These are phyloP conservation scores for Cephus nigrinus DNA, from an alignment of 2,888 invertebrate species.

Conservation along the genomic window DNA sequence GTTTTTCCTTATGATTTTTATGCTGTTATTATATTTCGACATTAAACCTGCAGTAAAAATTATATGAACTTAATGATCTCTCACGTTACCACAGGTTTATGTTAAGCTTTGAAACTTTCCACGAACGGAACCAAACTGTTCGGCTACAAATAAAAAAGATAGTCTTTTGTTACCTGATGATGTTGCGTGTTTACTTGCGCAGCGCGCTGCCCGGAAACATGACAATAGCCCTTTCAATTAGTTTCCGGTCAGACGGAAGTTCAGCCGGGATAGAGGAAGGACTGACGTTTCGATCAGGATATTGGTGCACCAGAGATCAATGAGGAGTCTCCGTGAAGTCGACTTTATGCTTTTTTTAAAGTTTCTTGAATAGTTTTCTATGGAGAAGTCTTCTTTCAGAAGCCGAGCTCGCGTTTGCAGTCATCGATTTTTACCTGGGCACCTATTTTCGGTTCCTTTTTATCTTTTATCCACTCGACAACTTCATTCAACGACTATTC, in stretches of 20 bases:
- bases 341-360: not conserved
- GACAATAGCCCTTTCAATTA: constrained; percentile 24
- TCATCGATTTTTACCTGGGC: not conserved
- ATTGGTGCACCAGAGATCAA: not conserved
- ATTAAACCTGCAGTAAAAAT: not conserved
- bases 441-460: not conserved
- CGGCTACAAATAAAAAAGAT: not conserved
- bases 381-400: not conserved
- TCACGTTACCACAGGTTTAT: not conserved
- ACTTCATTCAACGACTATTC: not conserved
- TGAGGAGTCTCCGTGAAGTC: not conserved
- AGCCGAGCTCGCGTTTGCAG: not conserved
- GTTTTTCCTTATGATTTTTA: not conserved
- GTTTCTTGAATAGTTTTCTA: not conserved
- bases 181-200: not conserved
- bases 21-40: not conserved
- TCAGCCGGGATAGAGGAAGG: not conserved
- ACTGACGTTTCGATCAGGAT: not conserved
- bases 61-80: not conserved
- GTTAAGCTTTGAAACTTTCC: not conserved
- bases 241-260: constrained; percentile 12
- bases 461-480: not conserved
- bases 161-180: not conserved
- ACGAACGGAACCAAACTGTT: not conserved
- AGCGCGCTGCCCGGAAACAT: constrained; percentile 6